Base-by-base conservation (phyloP, 1,140 invertebrate species). In the Stegodyphus dumicola region DNA sequence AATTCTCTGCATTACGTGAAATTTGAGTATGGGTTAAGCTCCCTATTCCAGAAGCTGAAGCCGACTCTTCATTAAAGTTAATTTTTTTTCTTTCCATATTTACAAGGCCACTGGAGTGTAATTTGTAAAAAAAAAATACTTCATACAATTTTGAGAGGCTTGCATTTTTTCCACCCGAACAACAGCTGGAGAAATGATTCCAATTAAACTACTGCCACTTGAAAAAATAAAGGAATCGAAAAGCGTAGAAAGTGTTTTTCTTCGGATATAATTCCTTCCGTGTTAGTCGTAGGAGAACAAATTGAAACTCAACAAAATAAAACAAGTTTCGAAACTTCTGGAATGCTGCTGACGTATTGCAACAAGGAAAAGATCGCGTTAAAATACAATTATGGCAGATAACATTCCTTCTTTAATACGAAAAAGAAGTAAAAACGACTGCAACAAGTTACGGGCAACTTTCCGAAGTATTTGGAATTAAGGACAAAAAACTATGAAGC, bases 241-340 rank as follows among this genome's bases (percentile, higher is more conserved):
- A n/a, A 52, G 18, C 9, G 6, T 9, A 75, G n/a, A 6, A 75
- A 75, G 60, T 75, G 53, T 75, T 75, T 75, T 75, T 75, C 73
- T 60, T 75, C 53, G 3, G 15, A 77, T 18, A 48, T 77, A 51
- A 54, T 48, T 77, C 33, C 33, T 66, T 49, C 48, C 56, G 53
- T 65, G 67, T 33, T 33, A 33, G 33, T 33, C 33, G 33, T 33
- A 33, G 33, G 33, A 7, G 65, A 49, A 69, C 66, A 78, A 69
- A 78, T 78, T 78, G 77, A 78, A 78, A 78, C 64, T 54, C 48
- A 54, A 65, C 54, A 78, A 69, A 78, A 78, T 78, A 78, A 78
- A 77, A 66, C 66, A 77, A 78, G 77, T 78, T 65, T 49, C 65
- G 53, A 78, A 69, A 17, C 69, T 78, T 18, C 17, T 48, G 64